Evolutionary conservation across 2,797 vertebrate species (phyloP).

Genomic region (Macropus fuliginosus): DNA sequence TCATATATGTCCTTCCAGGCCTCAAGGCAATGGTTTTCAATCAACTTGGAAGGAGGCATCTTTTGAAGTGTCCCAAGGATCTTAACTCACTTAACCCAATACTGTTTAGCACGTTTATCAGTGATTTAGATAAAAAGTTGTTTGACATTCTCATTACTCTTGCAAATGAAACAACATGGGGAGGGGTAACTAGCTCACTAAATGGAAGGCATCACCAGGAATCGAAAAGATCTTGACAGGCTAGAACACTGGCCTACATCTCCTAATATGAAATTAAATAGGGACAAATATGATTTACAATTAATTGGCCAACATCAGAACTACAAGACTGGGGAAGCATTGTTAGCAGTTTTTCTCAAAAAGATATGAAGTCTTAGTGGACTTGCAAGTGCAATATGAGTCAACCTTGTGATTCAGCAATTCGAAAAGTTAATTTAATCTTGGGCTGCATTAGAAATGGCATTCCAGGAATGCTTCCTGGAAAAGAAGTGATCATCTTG

Average conservation of each 20-base stretch:
- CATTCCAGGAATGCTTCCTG: background rate
- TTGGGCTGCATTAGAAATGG: background rate
- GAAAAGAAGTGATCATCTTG: background rate
- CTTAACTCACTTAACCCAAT: background rate
- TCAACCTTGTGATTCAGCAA: background rate
- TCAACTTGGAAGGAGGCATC: background rate
- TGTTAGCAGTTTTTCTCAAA: background rate
- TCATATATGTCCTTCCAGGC: too few species aligned
- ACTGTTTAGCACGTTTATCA: background rate
- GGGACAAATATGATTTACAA: background rate
- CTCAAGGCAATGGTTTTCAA: background rate
- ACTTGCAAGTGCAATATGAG: background rate
- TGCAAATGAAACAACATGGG: background rate
- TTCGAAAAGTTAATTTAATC: background rate
- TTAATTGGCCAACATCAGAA: background rate
- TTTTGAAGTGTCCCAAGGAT: background rate
- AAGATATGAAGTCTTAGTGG: background rate
- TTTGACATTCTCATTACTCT: background rate
- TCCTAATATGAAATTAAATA: background rate
- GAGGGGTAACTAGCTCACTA: background rate
- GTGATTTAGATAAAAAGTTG: background rate
- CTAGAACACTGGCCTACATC: background rate
- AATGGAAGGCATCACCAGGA: background rate
- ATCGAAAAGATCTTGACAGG: background rate
- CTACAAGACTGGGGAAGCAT: background rate